phyloP scores from a whole-genome alignment of 2,888 invertebrate species.

The Gymnoscelis rufifasciata region DNA sequence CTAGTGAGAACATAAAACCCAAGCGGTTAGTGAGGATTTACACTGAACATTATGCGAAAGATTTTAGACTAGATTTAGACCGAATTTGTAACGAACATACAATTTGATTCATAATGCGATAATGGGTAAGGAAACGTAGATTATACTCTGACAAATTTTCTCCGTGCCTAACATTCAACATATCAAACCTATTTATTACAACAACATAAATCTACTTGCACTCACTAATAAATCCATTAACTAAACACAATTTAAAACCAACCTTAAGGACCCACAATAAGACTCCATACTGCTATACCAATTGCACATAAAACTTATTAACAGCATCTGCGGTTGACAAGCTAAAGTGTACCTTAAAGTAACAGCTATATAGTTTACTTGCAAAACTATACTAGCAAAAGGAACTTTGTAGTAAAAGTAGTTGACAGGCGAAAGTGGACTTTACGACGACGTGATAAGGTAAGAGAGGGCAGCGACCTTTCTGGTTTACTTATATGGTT shows the following conservation, averaged over 20 bases:
- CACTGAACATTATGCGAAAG: no score
- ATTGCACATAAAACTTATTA: neutral
- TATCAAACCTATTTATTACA: slow-evolving; percentile 17
- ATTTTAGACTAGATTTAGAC: neutral
- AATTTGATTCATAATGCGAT: neutral
- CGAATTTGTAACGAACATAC: neutral
- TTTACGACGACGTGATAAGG: slow-evolving; percentile 15
- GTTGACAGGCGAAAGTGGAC: slow-evolving; percentile 13
- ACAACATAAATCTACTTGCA: slow-evolving; percentile 14
- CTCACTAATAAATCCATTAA: slow-evolving; percentile 9
- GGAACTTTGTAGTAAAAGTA: slow-evolving; percentile 3
- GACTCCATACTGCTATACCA: neutral
- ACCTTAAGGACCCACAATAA: slow-evolving; percentile 4
- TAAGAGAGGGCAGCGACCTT: slow-evolving; percentile 32
- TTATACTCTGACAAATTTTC: neutral
- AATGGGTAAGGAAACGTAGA: neutral
- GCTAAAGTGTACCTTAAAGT: neutral
- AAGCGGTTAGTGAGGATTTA: no score
- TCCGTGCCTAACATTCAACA: slow-evolving; percentile 9
- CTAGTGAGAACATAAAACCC: no score
- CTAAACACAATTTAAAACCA: neutral
- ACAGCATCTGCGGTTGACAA: neutral
- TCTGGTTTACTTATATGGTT: slow-evolving; percentile 32
- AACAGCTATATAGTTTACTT: no score
- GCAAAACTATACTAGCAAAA: neutral